phyloP scores from a whole-genome alignment of 1,140 invertebrate species.

The Ganaspis sp. region DNA sequence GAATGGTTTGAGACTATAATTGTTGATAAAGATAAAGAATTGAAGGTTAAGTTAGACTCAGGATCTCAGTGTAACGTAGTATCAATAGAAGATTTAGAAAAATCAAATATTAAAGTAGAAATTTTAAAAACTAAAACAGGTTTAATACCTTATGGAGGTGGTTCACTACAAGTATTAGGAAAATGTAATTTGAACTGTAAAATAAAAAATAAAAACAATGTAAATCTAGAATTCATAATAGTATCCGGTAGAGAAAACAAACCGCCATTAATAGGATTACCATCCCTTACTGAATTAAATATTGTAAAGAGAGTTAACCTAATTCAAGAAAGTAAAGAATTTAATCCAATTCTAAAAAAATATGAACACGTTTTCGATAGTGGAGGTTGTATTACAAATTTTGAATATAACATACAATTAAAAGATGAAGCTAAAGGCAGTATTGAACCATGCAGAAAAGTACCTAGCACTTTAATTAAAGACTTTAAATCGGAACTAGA shows the following conservation, averaged over 20 bases:
- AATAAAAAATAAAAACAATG: constrained; percentile 37
- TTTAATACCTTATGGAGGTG: constrained; percentile 24
- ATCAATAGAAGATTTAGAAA: constrained; percentile 25
- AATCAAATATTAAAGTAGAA: neutral
- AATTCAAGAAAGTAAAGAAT: constrained; percentile 18
- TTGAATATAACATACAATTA: constrained; percentile 34
- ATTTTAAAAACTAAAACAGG: no score
- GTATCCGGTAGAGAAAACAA: constrained; percentile 38
- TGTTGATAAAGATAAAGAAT: constrained; percentile 23
- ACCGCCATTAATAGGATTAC: constrained; percentile 48
- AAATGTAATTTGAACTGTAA: constrained; percentile 47
- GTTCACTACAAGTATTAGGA: constrained; percentile 41
- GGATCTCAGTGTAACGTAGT: constrained; percentile 40
- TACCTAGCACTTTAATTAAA: constrained; percentile 62
- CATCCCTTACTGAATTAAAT: constrained; percentile 44
- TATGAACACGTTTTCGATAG: constrained; percentile 37
- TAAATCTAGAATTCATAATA: constrained; percentile 47
- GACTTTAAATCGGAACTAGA: constrained; percentile 62
- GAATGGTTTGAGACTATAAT: neutral
- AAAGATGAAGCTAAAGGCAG: constrained; percentile 49
- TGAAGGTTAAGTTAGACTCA: constrained; percentile 37
- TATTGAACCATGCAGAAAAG: constrained; percentile 58
- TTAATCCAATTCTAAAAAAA: constrained; percentile 39
- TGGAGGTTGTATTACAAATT: constrained; percentile 24
- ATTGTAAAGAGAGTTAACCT: constrained; percentile 47